phyloP scores from a whole-genome alignment of 2,113 vertebrate species.

The Nanger granti region DNA sequence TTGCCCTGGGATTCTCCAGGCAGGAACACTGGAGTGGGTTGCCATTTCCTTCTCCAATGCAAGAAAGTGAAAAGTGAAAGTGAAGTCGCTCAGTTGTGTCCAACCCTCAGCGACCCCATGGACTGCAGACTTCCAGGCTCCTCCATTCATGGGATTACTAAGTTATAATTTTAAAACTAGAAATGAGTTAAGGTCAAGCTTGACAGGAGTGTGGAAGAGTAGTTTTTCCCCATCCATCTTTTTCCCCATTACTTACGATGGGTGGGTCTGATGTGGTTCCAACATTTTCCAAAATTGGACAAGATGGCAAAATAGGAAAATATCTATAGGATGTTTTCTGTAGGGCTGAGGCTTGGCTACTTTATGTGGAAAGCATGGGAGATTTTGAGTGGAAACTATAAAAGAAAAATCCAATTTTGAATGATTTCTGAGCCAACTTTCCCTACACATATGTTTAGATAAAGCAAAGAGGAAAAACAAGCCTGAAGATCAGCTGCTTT shows the following conservation, averaged over 20 bases:
- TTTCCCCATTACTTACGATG: neutral
- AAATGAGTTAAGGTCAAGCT: neutral
- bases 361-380: neutral
- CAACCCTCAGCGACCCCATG: too few relatives aligned
- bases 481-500: neutral
- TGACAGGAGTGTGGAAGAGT: neutral
- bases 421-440: conserved; percentile 28
- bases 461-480: neutral
- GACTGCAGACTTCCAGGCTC: too few relatives aligned
- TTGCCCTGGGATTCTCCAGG: too few relatives aligned
- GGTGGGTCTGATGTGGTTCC: neutral
- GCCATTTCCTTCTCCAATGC: too few relatives aligned
- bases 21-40: too few relatives aligned
- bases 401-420: conserved; percentile 36
- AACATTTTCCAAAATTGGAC: conserved; percentile 1
- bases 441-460: neutral
- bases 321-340: neutral
- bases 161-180: neutral
- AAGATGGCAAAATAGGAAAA: neutral
- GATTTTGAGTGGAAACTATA: neutral
- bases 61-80: too few relatives aligned
- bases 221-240: neutral
- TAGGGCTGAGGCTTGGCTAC: neutral
- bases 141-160: too few relatives aligned
- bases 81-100: too few relatives aligned